Evolutionary conservation across 2,113 vertebrate species (phyloP), one percentile per base, ranked within the genome.

Genomic region (Hyaena hyaena): DNA sequence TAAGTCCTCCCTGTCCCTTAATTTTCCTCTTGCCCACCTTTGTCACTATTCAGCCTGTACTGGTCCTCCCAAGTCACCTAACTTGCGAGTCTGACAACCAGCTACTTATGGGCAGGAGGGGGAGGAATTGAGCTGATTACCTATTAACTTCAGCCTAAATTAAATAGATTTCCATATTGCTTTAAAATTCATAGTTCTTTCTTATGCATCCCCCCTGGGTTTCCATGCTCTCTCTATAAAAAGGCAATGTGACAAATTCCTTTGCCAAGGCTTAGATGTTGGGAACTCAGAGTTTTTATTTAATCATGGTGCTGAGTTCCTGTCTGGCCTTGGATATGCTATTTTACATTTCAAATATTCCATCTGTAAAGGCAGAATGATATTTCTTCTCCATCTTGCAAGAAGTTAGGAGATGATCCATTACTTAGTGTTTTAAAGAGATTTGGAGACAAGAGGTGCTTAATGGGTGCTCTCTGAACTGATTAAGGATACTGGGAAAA

Each of bases 341-440:
- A 68, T 96, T 98, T 98, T 97, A 96, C 95, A 98, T 97, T 97
- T 97, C 94, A 97, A 95, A 96, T 95, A 83, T 95, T 97, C 89
- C 92, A 98, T 97, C 92, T 97, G 87, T 76, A 98, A 88, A 88
- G 48, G 76, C 76, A 95, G 90, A 95, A 96, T 92, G 93, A 76
- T 95, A 88, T 97, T 98, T 96, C 88, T 96, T 80, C 31, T 19
- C 6, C 61, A 90, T 85, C 71, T 84, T 10, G 0, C 10, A 96
- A 81, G 63, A 88, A 93, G 26, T 66, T 86, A 66, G 58, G 65
- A 89, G 31, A 92, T 43, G 65, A 82, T 69, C 21, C 55, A 90
- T 95, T 93, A 90, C 87, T 97, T 95, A 92, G 53, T 93, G 58
- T 90, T 95, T 97, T 81, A 92, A 93, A 94, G 76, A 96, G 80